Base-by-base conservation (phyloP, 1,140 invertebrate genomes). In the Leptopilina clavipes region DNA sequence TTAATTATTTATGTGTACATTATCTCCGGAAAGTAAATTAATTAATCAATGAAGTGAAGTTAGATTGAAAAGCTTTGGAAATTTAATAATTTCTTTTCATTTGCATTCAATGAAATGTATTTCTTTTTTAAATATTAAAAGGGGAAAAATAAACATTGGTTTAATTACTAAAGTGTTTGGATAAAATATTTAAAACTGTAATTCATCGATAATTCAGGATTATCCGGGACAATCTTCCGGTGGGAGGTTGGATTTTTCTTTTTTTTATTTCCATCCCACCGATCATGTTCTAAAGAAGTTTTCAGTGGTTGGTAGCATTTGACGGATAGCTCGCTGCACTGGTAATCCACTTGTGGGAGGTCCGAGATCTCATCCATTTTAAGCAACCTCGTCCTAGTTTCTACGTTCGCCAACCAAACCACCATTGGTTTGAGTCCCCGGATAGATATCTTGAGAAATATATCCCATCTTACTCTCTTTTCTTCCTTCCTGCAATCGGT, bases 281-380 rank as follows among this genome's bases (percentile, higher is more conserved):
- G 77, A 7, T 65, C 59, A 31, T 25, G 22, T 65, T 31, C 12
- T 1, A n/a, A 65, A 65, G 54, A 75, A 18, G 70, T 71, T 74
- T 74, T 74, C 73, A 72, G 73, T 80, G 65, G 74, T 72, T 71
- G 71, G 75, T 40, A 76, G 71, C 70, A 76, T 73, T 80, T 79
- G 79, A 81, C 79, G 75, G 84, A 81, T 81, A 76, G 79, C 79
- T 76, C 79, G 78, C 81, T 81, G 76, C 79, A 78, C 59, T 81
- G 81, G 84, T 86, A 85, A 85, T 85, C 85, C 85, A 86, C 84
- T 85, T 78, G 76, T 79, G 74, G 74, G 79, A 85, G 81, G 82
- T 85, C 84, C 83, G 81, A 84, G 80, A 86, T 85, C 85, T 86
- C 85, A 87, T 87, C 86, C 85, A 87, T 87, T 86, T 87, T 86